phyloP scores from a whole-genome alignment of 2,113 vertebrate species.

The Ellobius talpinus region DNA sequence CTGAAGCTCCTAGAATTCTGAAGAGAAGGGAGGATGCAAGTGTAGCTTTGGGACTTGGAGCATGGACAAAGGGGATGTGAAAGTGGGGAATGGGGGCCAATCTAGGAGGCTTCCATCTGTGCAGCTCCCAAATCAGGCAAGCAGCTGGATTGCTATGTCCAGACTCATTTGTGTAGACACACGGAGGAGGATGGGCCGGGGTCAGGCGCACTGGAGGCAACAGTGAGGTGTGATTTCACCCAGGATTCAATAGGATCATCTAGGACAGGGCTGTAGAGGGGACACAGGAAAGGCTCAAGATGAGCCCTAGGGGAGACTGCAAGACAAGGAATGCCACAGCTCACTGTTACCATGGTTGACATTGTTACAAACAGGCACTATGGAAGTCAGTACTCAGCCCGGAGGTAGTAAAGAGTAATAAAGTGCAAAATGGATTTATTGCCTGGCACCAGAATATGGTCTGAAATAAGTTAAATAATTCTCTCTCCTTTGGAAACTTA shows the following conservation, averaged over 20 bases:
- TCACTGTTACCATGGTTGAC: background rate
- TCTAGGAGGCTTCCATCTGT: background rate
- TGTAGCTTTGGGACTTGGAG: background rate
- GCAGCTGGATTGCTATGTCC: background rate
- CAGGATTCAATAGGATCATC: background rate
- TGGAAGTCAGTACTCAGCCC: background rate
- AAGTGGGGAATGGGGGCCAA: background rate
- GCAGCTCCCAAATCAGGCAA: background rate
- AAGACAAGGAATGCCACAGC: background rate
- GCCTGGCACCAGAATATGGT: background rate
- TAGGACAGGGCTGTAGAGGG: background rate
- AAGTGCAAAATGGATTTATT: background rate
- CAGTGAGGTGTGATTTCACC: background rate
- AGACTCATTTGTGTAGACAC: background rate
- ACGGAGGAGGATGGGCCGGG: background rate
- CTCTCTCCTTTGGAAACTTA: background rate
- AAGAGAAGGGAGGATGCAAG: background rate
- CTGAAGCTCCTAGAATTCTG: background rate
- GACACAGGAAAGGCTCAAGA: background rate
- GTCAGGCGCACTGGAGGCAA: background rate
- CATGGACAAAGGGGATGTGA: background rate
- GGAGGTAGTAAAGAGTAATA: background rate
- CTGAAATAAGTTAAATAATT: background rate
- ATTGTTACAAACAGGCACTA: background rate
- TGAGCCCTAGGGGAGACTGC: background rate